Evolutionary conservation across 2,888 invertebrate species (phyloP).

Genomic region (Drosophila sordidapex): DNA sequence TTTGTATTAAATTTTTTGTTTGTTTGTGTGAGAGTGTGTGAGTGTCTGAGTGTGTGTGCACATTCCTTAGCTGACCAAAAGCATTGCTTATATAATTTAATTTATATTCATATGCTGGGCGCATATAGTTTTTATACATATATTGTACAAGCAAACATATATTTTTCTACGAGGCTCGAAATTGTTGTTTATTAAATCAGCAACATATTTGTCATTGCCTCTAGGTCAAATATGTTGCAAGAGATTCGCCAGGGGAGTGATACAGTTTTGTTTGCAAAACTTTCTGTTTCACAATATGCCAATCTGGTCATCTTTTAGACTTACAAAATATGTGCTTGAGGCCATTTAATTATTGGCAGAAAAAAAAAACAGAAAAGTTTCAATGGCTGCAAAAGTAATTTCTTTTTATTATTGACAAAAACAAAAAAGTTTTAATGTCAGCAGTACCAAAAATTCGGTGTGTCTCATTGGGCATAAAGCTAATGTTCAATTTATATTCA

Average conservation of each 20-base stretch:
- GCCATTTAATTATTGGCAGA: background rate
- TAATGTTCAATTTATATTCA: background rate
- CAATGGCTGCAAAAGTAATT: background rate
- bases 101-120: constrained; percentile 58
- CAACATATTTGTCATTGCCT: constrained; percentile 72
- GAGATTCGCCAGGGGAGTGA: background rate
- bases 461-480: background rate
- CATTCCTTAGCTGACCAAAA: constrained; percentile 33
- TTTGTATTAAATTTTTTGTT: constrained; percentile 24
- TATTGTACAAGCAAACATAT: constrained; percentile 8
- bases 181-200: constrained; percentile 24
- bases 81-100: constrained; percentile 69
- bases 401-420: background rate
- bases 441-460: background rate
- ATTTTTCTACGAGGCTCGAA: constrained; percentile 5
- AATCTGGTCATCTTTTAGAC: constrained; percentile 11
- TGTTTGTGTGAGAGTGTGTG: background rate
- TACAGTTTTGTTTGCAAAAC: constrained; percentile 14
- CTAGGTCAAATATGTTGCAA: constrained; percentile 68
- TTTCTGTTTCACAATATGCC: constrained; percentile 10
- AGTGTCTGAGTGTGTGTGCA: constrained; percentile 18
- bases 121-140: constrained; percentile 9
- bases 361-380: background rate
- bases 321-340: background rate
- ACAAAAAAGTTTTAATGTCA: background rate